Evolutionary conservation across 2,888 invertebrate genomes (phyloP), one percentile per base, ranked within the genome.

Genomic region (Tetranychus truncatus): DNA sequence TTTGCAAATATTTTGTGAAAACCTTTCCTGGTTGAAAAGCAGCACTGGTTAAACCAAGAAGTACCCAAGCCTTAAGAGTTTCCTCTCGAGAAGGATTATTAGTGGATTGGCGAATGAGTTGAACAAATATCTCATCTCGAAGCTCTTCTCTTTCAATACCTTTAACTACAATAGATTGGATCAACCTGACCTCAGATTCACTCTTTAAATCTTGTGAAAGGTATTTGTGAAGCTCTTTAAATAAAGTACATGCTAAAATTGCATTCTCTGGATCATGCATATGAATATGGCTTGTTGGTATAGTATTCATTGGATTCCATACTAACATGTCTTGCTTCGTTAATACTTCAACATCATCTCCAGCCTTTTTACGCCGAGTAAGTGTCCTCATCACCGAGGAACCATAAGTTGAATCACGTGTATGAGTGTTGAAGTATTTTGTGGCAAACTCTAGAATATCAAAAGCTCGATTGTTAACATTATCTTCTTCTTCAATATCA

Each of bases 221-320:
- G 81, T 92, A 94, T 80, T 92, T 92, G 75, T 77, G 77, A 8
- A 80, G 76, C 46, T 80, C 79, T 78, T 92, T 88, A 83, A 95
- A 95, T 78, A 93, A 90, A 78, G 88, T 89, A 81, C 94, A 92
- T 6, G 95, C 92, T 0, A 92, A 87, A 74, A 89, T 88, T 66
- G 94, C 88, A 82, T 95, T 95, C 82, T 95, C 94, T 0, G 94
- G 92, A 84, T 95, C 95, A 82, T 94, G 93, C 86, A 95, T 88
- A 74, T 93, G 93, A 80, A 95, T 90, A 83, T 95, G 95, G 0
- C 95, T 94, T 74, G 91, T 92, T 0, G 93, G 91, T 79, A 95
- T 95, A 76, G 89, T 88, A 80, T 89, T 90, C 71, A 89, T 89
- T 81, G 92, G 91, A 82, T 91, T 91, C 82, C 89, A 95, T 0